Percentiles rank a stretch among this genome's conserved stretches.
These are phyloP conservation scores for Bungarus multicinctus DNA, from an alignment of 2,113 vertebrate species.

Conservation along the genomic window DNA sequence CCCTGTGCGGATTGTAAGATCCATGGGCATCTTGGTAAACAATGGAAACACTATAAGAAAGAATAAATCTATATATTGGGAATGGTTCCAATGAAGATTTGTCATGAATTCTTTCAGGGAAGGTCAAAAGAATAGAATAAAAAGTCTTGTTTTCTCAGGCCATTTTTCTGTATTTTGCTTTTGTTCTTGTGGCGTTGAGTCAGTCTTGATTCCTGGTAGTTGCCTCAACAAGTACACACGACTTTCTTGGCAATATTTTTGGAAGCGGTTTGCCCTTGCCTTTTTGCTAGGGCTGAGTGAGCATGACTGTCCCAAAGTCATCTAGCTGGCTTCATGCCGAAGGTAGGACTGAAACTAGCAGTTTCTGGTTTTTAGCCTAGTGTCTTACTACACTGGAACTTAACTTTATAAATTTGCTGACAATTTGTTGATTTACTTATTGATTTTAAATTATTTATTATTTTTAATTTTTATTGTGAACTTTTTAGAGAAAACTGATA, in stretches of 20 bases:
- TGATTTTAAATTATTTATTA: too few species aligned
- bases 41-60: slow-evolving; percentile 85
- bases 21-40: slow-evolving; percentile 95
- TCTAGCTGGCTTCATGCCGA: background rate
- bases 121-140: background rate
- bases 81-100: background rate
- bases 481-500: background rate
- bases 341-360: background rate
- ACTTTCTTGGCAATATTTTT: background rate
- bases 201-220: background rate
- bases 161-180: background rate
- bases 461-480: background rate
- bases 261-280: background rate
- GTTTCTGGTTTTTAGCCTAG: background rate
- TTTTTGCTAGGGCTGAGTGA: background rate
- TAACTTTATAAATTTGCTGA: background rate
- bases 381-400: background rate
- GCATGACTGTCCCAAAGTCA: background rate
- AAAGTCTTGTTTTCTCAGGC: background rate
- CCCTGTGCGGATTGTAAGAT: slow-evolving; percentile 87
- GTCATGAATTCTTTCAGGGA: background rate
- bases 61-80: background rate
- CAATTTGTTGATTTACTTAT: background rate
- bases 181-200: background rate
- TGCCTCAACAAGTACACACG: background rate